phyloP scores from a whole-genome alignment of 2,797 vertebrate genomes.

The Ceyx erithaca region DNA sequence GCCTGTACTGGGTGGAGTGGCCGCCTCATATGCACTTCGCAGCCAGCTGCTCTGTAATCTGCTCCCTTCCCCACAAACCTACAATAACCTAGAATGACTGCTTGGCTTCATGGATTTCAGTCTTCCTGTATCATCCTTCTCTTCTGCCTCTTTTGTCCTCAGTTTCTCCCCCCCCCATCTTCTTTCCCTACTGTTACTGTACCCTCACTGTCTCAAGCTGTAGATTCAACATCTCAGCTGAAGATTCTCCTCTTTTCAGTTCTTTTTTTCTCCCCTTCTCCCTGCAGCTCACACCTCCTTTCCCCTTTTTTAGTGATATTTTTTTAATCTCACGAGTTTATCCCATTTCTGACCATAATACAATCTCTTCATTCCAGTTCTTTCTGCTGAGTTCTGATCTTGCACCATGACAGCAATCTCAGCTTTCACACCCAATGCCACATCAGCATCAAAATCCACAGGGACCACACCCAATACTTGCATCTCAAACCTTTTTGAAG shows the following conservation, averaged over 20 bases:
- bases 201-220: neutral
- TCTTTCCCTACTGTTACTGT: neutral
- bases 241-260: neutral
- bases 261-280: neutral
- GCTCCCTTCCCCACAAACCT: neutral
- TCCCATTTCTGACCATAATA: accelerated
- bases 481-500: neutral
- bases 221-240: neutral
- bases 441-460: neutral
- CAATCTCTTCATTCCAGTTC: neutral
- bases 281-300: neutral
- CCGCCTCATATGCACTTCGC: neutral
- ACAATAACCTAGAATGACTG: neutral
- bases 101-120: neutral
- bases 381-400: neutral
- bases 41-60: neutral
- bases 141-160: neutral
- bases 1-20: neutral
- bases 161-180: neutral
- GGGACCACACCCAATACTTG: neutral
- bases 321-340: neutral
- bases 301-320: neutral
- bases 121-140: neutral
- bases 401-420: accelerated
- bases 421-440: neutral